Percentiles rank a stretch among this genome's conserved stretches.
Evolutionary conservation across 2,113 vertebrate genomes (phyloP).

Genomic region (Cochlearius cochlearius): DNA sequence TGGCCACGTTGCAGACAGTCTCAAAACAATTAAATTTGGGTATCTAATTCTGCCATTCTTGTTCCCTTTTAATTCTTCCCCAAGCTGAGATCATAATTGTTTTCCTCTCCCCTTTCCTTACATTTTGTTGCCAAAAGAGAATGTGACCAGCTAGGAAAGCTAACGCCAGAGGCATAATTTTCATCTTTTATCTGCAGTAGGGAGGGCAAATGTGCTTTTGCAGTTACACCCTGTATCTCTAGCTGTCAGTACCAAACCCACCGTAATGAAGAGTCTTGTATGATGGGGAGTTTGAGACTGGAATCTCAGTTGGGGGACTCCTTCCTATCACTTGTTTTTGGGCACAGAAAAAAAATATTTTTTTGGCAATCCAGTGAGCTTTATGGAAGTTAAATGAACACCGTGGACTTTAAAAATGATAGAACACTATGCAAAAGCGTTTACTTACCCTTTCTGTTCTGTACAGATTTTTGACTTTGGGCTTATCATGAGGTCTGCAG

Average conservation of each 20-base stretch:
- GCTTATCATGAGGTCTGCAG: not conserved
- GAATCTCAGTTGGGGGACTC: not conserved
- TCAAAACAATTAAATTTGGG: not conserved
- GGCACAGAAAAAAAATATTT: not conserved
- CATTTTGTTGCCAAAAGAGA: not conserved
- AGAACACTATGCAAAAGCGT: not conserved
- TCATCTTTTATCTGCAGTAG: not conserved
- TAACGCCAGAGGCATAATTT: not conserved
- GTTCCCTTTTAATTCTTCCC: not conserved
- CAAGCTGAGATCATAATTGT: not conserved
- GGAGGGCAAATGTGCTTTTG: not conserved
- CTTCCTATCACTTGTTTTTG: not conserved
- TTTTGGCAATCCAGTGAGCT: not conserved
- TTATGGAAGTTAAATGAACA: not conserved
- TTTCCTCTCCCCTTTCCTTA: not conserved
- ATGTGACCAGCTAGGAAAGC: not conserved
- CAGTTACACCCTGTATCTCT: not conserved
- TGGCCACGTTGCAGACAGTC: not conserved
- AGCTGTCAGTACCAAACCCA: not conserved
- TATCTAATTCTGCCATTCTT: not conserved
- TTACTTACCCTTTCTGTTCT: not conserved
- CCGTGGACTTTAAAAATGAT: not conserved
- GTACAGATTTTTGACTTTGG: not conserved
- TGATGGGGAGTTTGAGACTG: not conserved
- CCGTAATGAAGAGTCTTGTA: fast-evolving